Evolutionary conservation across 2,888 invertebrate genomes (phyloP).

Genomic region (Parnassius smintheus): DNA sequence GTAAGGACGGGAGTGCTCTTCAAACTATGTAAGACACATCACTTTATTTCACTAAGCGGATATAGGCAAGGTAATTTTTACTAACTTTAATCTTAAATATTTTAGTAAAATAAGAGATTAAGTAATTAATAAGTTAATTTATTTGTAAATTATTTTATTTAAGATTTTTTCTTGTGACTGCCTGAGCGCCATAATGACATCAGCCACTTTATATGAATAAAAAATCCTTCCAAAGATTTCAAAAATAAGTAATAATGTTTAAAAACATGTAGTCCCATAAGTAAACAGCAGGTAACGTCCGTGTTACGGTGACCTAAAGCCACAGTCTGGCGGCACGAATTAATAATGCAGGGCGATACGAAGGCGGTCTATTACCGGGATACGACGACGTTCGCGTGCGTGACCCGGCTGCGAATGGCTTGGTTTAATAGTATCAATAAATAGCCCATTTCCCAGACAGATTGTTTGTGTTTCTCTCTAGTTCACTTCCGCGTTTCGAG

Average conservation of each 20-base stretch:
- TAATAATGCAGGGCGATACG: conserved; percentile 14
- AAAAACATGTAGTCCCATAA: not conserved
- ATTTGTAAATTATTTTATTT: not conserved
- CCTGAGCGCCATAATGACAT: not conserved
- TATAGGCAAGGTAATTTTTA: too few species aligned
- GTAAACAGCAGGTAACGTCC: not conserved
- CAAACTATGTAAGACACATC: too few species aligned
- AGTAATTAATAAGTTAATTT: too few species aligned
- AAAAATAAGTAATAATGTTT: not conserved
- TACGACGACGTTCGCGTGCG: conserved; percentile 8
- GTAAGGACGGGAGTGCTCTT: too few species aligned
- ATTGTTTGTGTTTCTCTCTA: not conserved
- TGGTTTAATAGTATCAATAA: conserved; percentile 9
- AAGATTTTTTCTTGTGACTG: not conserved
- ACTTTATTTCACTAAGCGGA: too few species aligned
- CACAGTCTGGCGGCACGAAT: conserved; percentile 19
- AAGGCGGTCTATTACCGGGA: conserved; percentile 9
- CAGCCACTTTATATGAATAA: not conserved
- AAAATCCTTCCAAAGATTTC: conserved; percentile 4
- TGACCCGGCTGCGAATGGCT: conserved; percentile 19
- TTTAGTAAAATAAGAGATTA: too few species aligned
- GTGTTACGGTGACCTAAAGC: conserved; percentile 24
- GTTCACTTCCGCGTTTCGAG: conserved; percentile 5
- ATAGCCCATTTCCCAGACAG: not conserved
- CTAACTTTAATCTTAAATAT: too few species aligned